These are phyloP conservation scores for Rhopalosiphum nymphaeae DNA, from an alignment of 2,888 invertebrate genomes.

Conservation along the genomic window DNA sequence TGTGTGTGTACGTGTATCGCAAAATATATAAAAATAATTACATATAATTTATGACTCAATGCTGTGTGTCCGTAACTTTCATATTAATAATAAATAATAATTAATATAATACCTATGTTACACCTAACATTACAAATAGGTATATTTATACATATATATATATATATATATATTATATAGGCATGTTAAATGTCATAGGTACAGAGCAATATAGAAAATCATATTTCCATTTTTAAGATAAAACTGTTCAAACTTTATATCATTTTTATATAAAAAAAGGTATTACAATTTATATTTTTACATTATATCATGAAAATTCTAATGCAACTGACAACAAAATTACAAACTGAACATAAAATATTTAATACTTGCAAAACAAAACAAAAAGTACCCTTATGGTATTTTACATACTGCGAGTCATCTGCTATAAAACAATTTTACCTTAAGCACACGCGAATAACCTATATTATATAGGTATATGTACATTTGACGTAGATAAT, in stretches of 20 bases:
- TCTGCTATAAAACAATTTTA: background rate
- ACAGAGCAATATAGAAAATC: background rate
- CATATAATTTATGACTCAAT: background rate
- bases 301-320: background rate
- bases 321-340: background rate
- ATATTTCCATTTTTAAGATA: background rate
- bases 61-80: background rate
- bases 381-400: background rate
- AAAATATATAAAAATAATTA: background rate
- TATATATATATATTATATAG: background rate
- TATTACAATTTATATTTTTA: background rate
- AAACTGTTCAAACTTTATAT: background rate
- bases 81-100: background rate
- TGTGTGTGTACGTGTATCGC: background rate
- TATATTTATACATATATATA: no score
- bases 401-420: background rate
- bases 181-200: background rate
- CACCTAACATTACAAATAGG: background rate
- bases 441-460: background rate
- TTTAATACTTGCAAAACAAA: background rate
- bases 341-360: background rate
- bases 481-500: background rate
- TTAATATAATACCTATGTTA: background rate
- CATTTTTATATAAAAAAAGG: background rate
- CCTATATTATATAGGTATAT: background rate